Percentiles rank a stretch among this genome's conserved stretches.
These are phyloP conservation scores for Pomacea maculata DNA, from an alignment of 1,140 invertebrate species.

Conservation along the genomic window DNA sequence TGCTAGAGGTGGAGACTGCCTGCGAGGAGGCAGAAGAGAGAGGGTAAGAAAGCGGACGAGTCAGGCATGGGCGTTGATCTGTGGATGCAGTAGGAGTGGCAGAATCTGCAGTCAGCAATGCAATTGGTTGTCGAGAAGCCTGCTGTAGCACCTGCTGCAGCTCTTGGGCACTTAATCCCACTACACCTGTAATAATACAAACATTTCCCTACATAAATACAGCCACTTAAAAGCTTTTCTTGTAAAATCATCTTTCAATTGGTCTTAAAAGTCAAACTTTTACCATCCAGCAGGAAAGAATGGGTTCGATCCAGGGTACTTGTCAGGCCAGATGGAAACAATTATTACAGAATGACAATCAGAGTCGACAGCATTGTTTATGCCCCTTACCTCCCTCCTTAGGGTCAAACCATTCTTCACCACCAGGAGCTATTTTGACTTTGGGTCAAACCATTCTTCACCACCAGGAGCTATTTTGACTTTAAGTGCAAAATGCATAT, in stretches of 20 bases:
- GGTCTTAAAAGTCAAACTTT: neutral
- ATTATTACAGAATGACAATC: too few species aligned
- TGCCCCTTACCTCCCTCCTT: too few species aligned
- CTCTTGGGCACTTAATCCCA: slow-evolving; percentile 28
- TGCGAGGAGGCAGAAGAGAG: slow-evolving; percentile 8
- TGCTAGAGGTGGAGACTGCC: slow-evolving; percentile 20
- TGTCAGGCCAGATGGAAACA: too few species aligned
- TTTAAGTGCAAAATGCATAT: too few species aligned
- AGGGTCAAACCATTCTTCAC: too few species aligned
- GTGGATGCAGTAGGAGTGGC: slow-evolving; percentile 14
- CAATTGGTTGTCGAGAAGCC: slow-evolving; percentile 24
- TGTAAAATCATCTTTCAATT: too few species aligned
- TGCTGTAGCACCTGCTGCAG: slow-evolving; percentile 27
- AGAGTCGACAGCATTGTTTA: too few species aligned
- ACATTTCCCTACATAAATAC: too few species aligned
- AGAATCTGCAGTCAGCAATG: slow-evolving; percentile 26
- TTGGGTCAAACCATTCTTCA: too few species aligned
- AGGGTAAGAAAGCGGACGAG: slow-evolving; percentile 14
- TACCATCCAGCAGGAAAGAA: neutral
- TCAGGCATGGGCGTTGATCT: slow-evolving; percentile 15
- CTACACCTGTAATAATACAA: slow-evolving; percentile 29
- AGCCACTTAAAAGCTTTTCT: too few species aligned
- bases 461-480: too few species aligned
- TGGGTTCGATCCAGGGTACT: neutral
- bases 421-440: too few species aligned